Evolutionary conservation across 1,140 invertebrate species (phyloP).

Genomic region (Eurosta solidaginis): DNA sequence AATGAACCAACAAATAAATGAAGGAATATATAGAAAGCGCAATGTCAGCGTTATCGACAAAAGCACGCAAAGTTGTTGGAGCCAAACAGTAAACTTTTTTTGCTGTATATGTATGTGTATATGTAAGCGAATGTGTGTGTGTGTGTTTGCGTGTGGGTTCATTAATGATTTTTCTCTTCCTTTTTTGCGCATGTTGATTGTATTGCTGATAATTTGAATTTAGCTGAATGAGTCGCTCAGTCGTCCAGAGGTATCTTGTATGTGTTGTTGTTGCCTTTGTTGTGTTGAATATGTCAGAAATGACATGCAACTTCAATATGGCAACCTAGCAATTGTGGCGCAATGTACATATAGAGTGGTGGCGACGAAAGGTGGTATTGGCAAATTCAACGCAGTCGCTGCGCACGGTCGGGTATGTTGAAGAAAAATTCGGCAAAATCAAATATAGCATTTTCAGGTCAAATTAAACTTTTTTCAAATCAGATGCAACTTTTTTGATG

Average conservation of each 20-base stretch:
- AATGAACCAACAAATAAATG: neutral
- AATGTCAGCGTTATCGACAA: conserved; percentile 15
- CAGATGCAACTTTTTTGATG: too few relatives aligned
- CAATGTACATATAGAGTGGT: neutral
- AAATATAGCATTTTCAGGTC: neutral
- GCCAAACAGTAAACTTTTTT: neutral
- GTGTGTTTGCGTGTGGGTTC: neutral
- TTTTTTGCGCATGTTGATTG: conserved; percentile 7
- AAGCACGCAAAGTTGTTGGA: neutral
- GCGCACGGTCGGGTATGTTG: neutral
- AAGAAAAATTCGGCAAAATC: neutral
- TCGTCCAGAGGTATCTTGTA: neutral
- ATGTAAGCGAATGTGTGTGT: neutral
- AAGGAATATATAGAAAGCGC: neutral
- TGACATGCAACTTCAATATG: conserved; percentile 25
- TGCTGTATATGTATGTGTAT: neutral
- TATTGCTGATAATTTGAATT: conserved; percentile 25
- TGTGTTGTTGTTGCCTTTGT: neutral
- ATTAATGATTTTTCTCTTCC: conserved; percentile 7
- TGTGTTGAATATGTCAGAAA: conserved; percentile 21
- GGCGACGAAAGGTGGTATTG: conserved; percentile 13
- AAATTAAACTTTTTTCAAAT: too few relatives aligned
- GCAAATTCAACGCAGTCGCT: neutral
- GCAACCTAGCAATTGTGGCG: neutral
- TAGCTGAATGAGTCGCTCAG: neutral